Evolutionary conservation across 2,113 vertebrate species (phyloP), one percentile per base, ranked within the genome.

Genomic region (Chinchilla lanigera): DNA sequence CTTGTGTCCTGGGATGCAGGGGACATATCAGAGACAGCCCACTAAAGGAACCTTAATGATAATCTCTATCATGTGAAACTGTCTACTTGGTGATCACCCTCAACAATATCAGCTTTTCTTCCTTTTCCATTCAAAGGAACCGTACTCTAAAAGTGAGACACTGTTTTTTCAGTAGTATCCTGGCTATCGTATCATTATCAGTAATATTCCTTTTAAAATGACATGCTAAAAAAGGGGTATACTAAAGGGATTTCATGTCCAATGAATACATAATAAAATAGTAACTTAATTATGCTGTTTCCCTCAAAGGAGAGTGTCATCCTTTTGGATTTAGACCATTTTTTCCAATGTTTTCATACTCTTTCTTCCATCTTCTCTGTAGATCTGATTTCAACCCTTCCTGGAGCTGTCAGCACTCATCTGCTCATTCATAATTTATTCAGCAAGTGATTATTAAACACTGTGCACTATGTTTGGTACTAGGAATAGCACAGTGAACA

Each of bases 251-350:
- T 60, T 95, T 61, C 22, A 88, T 61, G 38, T 41, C 41, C 86
- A 91, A 58, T 89, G n/a, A 86, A 58, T 93, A 93, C 69, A 85
- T 67, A 86, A 73, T 89, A 89, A 93, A 85, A 56, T 35, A 71
- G 60, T 60, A 81, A 86, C n/a, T 26, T 95, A 65, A 93, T 65
- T 33, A 35, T 33, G n/a, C 24, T 19, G 4, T 63, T 90, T 81
- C 50, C 58, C 41, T 91, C 19, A 28, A 60, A 58, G 9, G 44
- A 12, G 6, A 63, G 44, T n/a, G 24, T 38, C 52, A n/a, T 82
- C 58, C 35, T 54, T 33, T 88, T 94, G 63, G 19, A 69, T 73
- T 78, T 17, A 33, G 44, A 13, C 56, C 54, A 81, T 14, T 88
- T 90, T 81, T 69, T 20, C 24, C 50, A 58, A 20, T 56, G 41